Evolutionary conservation across 2,113 vertebrate species (phyloP).

Genomic region (Pedionomus torquatus): DNA sequence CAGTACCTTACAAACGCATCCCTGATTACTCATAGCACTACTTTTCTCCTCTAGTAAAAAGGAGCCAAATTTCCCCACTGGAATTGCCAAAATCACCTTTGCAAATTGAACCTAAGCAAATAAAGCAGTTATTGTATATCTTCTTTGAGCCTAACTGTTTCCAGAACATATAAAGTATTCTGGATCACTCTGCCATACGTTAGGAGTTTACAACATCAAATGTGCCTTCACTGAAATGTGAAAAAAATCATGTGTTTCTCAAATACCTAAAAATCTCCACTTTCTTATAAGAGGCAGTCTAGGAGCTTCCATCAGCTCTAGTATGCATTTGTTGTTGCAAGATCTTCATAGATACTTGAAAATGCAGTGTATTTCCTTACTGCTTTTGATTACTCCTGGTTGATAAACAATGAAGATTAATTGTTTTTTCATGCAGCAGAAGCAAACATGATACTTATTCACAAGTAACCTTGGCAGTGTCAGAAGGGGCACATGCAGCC

Average conservation of each 20-base stretch:
- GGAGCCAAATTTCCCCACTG: background rate
- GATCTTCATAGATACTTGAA: background rate
- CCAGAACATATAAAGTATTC: background rate
- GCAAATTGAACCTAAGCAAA: slow-evolving; percentile 5
- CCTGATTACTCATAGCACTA: background rate
- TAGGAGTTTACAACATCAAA: background rate
- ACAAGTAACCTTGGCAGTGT: slow-evolving; percentile 31
- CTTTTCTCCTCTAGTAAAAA: background rate
- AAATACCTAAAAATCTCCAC: background rate
- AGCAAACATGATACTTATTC: slow-evolving; percentile 34
- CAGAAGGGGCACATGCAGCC: background rate
- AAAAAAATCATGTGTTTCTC: background rate
- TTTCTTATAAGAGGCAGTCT: background rate
- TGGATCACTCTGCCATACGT: background rate
- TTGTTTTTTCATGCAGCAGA: slow-evolving; percentile 50
- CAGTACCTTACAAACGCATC: background rate
- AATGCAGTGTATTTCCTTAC: background rate
- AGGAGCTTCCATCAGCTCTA: background rate
- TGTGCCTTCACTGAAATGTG: background rate
- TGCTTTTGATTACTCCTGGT: slow-evolving; percentile 27
- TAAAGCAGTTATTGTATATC: background rate
- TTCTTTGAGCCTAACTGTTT: background rate
- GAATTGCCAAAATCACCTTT: background rate
- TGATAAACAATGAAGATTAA: slow-evolving; percentile 56
- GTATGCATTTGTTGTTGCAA: background rate